A percentile compares a stretch with the other conserved stretches of the same genome.
Conservation (phyloP, 2,113 vertebrate species). For the Gymnobelideus leadbeateri region DNA sequence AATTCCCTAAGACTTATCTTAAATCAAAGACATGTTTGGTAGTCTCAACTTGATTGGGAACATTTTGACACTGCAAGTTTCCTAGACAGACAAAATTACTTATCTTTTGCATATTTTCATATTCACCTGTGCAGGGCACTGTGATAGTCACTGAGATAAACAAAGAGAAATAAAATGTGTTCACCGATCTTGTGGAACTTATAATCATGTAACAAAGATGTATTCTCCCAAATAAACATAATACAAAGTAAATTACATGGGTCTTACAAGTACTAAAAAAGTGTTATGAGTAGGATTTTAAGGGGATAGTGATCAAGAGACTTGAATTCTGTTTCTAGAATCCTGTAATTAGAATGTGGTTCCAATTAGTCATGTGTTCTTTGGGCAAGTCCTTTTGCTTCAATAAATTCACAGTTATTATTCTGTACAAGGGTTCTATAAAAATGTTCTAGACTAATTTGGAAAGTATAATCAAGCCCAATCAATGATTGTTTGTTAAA, state of each 20-base stretch:
- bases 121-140: neutral
- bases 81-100: neutral
- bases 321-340: neutral
- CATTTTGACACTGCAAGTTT: neutral
- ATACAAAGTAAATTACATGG: neutral
- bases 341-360: neutral
- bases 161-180: neutral
- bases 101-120: neutral
- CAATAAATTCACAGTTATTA: neutral
- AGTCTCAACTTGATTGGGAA: neutral
- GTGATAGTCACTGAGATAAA: neutral
- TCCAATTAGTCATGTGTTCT: neutral
- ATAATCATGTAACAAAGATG: neutral
- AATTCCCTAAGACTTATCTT: neutral
- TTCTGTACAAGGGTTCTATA: neutral
- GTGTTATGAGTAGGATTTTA: neutral
- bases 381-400: neutral
- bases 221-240: neutral
- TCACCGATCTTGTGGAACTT: neutral
- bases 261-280: neutral
- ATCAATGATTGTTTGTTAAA: neutral
- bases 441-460: neutral
- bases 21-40: neutral
- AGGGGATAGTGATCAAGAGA: neutral
- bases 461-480: neutral